phyloP scores from a whole-genome alignment of 37 sponge, comb jelly and placozoan species.

The Diacarnus erythraeanus region DNA sequence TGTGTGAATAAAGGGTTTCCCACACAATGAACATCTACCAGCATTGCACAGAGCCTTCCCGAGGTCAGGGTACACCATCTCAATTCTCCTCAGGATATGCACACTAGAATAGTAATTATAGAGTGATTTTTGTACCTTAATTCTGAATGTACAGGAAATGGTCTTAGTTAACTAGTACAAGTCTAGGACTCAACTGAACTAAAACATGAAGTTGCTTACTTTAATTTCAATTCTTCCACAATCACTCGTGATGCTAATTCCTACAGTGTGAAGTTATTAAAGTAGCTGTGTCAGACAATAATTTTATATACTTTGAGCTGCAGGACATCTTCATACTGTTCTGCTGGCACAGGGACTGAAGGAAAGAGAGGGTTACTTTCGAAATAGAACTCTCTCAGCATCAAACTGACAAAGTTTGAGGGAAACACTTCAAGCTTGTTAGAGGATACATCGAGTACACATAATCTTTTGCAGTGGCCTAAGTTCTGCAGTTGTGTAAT shows the following conservation, averaged over 20 bases:
- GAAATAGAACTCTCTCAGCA: conserved; percentile 48
- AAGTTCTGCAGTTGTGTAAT: neutral
- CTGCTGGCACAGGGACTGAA: conserved; percentile 64
- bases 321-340: conserved; percentile 41
- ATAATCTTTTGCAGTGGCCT: neutral
- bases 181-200: too few relatives aligned
- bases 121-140: neutral
- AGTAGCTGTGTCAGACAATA: neutral
- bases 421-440: neutral
- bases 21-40: conserved; percentile 66
- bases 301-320: conserved; percentile 33
- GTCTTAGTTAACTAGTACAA: too few relatives aligned
- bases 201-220: conserved; percentile 11
- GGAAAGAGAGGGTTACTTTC: conserved; percentile 68
- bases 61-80: conserved; percentile 1
- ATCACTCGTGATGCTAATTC: conserved; percentile 27
- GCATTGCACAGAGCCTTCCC: conserved; percentile 5
- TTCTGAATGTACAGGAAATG: too few relatives aligned
- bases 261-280: neutral
- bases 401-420: neutral
- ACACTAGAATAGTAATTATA: conserved; percentile 17
- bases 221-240: conserved; percentile 17
- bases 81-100: neutral
- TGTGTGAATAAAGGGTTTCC: conserved; percentile 49
- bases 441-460: neutral